Conservation (phyloP, 2,113 vertebrate species). For the Thymallus thymallus region DNA sequence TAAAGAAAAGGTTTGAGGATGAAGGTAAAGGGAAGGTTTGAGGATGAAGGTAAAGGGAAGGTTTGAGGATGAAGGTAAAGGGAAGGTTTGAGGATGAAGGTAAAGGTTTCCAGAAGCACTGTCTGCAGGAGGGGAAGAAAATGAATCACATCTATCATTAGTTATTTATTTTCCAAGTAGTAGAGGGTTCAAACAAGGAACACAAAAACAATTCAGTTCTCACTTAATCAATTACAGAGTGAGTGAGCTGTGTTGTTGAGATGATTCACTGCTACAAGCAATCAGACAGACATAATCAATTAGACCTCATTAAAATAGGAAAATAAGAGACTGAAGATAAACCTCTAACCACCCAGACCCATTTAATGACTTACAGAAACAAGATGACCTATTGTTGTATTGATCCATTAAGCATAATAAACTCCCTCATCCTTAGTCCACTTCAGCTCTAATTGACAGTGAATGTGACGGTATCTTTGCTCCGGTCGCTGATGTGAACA, state of each 20-base stretch:
- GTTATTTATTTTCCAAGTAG: background rate
- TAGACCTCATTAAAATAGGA: slow-evolving; percentile 35
- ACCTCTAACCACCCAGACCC: background rate
- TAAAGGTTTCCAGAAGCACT: too few relatives aligned
- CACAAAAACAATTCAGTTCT: background rate
- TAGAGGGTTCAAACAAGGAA: background rate
- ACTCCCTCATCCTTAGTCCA: slow-evolving; percentile 12
- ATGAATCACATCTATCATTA: too few relatives aligned
- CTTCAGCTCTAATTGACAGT: slow-evolving; percentile 27
- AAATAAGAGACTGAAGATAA: background rate
- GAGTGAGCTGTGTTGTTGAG: background rate
- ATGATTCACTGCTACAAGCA: slow-evolving; percentile 26
- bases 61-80: too few relatives aligned
- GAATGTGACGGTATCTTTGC: background rate
- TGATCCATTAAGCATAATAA: slow-evolving; percentile 14
- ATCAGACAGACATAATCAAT: slow-evolving; percentile 45
- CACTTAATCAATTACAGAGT: background rate
- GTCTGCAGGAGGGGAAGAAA: too few relatives aligned
- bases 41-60: too few relatives aligned
- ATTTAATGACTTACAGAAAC: background rate
- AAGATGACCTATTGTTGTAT: background rate
- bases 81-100: too few relatives aligned
- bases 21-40: too few relatives aligned
- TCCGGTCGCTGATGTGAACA: background rate
- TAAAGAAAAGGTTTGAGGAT: too few relatives aligned